These are phyloP conservation scores for Acanthaster planci DNA, from an alignment of 35 echinoderm and acorn worm species.

Conservation along the genomic window DNA sequence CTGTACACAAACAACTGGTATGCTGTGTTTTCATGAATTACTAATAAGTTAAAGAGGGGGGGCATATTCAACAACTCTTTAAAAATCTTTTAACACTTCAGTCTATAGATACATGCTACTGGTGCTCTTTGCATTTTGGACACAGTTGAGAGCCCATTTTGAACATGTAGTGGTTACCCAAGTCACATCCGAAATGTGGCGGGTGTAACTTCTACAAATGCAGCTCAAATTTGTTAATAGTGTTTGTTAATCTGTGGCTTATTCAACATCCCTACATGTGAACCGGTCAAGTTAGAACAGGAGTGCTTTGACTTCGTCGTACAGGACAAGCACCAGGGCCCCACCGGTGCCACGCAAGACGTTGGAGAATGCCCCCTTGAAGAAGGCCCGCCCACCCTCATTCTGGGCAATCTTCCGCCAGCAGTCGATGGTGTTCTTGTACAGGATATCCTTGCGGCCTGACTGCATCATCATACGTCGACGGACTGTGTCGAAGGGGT, in stretches of 20 bases:
- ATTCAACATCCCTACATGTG: background rate
- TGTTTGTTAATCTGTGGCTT: background rate
- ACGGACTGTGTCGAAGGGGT: constrained; percentile 97
- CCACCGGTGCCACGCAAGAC: constrained; percentile 96
- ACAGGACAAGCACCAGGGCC: constrained; percentile 86
- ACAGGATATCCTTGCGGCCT: constrained; percentile 84
- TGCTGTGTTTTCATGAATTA: no score
- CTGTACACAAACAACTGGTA: no score
- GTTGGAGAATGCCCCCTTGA: constrained; percentile 99
- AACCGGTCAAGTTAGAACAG: background rate
- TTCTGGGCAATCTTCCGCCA: constrained; percentile 82
- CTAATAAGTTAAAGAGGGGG: no score
- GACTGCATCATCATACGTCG: constrained; percentile 99
- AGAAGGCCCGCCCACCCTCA: constrained; percentile 86
- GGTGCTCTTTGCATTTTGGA: no score
- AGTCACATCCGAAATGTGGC: background rate
- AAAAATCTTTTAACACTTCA: no score
- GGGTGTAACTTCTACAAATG: background rate
- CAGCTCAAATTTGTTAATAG: background rate
- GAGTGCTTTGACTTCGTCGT: constrained; percentile 92
- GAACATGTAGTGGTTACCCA: background rate
- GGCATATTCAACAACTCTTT: no score
- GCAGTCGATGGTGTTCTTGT: constrained; percentile 95
- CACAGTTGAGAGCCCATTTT: background rate
- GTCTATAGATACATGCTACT: no score